These are phyloP conservation scores for Drosophila mojavensis DNA, from an alignment of 1,140 invertebrate species.

Conservation along the genomic window DNA sequence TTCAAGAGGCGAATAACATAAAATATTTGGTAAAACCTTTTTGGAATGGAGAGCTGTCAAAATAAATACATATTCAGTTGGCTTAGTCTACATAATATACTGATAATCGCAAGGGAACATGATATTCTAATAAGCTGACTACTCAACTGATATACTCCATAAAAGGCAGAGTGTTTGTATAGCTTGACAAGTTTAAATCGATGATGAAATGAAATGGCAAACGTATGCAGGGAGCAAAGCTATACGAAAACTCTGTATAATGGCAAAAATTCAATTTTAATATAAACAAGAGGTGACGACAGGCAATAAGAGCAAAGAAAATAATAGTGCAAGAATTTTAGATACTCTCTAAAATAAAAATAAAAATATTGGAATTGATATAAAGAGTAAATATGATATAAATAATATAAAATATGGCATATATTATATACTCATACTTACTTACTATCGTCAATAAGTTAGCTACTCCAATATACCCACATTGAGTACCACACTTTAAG, in stretches of 20 bases:
- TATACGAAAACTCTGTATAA: slow-evolving; percentile 34
- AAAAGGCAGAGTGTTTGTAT: slow-evolving; percentile 4
- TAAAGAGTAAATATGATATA: no score
- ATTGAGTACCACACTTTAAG: no score
- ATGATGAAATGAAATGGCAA: slow-evolving; percentile 51
- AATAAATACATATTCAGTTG: background rate
- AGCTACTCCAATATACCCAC: background rate
- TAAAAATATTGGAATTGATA: background rate
- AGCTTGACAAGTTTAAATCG: slow-evolving; percentile 54
- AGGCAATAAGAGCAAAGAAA: background rate
- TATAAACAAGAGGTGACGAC: slow-evolving; percentile 53
- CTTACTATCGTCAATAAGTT: background rate
- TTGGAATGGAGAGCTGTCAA: background rate
- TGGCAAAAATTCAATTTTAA: slow-evolving; percentile 64
- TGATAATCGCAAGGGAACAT: no score
- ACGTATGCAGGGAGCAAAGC: slow-evolving; percentile 25
- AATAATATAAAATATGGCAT: no score
- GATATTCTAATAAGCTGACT: no score
- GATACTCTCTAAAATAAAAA: background rate
- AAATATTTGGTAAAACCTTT: background rate
- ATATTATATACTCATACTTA: no score
- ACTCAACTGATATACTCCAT: background rate
- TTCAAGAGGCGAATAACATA: background rate
- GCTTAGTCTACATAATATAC: no score
- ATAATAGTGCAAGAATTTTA: background rate